Evolutionary conservation across 2,888 invertebrate species (phyloP).

Genomic region (Macrophya alboannulata): DNA sequence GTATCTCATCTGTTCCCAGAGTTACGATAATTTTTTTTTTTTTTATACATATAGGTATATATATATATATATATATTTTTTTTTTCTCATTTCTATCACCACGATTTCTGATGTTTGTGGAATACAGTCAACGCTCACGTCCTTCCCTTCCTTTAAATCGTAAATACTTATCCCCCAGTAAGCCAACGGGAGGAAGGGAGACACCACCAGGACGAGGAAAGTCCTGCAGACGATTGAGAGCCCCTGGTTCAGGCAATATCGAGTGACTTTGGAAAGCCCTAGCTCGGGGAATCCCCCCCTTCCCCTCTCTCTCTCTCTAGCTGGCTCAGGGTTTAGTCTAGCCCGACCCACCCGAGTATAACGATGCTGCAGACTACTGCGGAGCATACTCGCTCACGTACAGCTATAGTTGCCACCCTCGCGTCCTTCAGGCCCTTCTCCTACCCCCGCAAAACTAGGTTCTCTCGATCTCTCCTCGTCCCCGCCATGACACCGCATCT

Average conservation of each 20-base stretch:
- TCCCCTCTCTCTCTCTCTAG: not conserved
- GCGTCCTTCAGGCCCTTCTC: slow-evolving; percentile 7
- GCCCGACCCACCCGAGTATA: slow-evolving; percentile 15
- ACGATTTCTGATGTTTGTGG: not conserved
- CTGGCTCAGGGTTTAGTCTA: slow-evolving; percentile 21
- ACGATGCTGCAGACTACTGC: not conserved
- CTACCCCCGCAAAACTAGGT: slow-evolving; percentile 7
- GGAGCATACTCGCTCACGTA: slow-evolving; percentile 1
- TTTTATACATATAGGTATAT: no score
- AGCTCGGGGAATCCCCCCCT: slow-evolving; percentile 5
- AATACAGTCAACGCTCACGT: not conserved
- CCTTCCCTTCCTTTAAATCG: not conserved
- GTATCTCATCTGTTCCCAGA: not conserved
- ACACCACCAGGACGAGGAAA: not conserved
- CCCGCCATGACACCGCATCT: slow-evolving; percentile 58
- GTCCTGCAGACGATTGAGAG: slow-evolving; percentile 18
- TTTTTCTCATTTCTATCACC: not conserved
- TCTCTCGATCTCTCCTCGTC: slow-evolving; percentile 7
- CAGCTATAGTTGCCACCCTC: slow-evolving; percentile 13
- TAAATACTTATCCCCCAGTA: not conserved
- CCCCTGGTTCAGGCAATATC: slow-evolving; percentile 30
- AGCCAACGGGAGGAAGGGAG: not conserved
- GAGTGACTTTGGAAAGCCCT: slow-evolving; percentile 38
- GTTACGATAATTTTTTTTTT: not conserved
- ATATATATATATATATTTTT: no score